A percentile compares a stretch with the other conserved stretches of the same genome.
These are phyloP conservation scores for Drosophila sordidula DNA, from an alignment of 2,888 invertebrate genomes.

Conservation along the genomic window DNA sequence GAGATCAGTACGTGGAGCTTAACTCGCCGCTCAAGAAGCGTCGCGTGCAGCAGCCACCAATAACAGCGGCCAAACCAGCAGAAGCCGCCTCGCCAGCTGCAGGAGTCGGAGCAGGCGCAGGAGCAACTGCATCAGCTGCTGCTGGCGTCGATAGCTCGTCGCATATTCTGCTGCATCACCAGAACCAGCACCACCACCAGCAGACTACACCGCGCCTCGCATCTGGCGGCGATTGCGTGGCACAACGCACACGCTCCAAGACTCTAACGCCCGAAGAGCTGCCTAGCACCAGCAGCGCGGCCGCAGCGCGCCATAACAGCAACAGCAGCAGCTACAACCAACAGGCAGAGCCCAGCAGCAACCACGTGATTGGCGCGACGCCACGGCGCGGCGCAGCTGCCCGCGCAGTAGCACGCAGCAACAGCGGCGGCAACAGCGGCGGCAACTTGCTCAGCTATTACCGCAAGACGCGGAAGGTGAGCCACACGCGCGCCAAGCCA, in stretches of 20 bases:
- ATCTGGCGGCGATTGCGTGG: slow-evolving; percentile 81
- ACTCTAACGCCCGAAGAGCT: slow-evolving; percentile 75
- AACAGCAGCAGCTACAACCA: slow-evolving; percentile 20
- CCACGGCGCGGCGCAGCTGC: slow-evolving; percentile 62
- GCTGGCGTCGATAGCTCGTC: neutral
- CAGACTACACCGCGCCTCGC: slow-evolving; percentile 47
- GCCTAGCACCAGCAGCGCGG: slow-evolving; percentile 68
- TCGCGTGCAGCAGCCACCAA: slow-evolving; percentile 58
- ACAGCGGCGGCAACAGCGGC: slow-evolving; percentile 47
- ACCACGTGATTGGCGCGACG: slow-evolving; percentile 45
- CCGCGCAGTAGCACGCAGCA: slow-evolving; percentile 22
- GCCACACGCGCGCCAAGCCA: slow-evolving; percentile 63
- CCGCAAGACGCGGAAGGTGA: slow-evolving; percentile 83
- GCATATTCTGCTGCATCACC: neutral
- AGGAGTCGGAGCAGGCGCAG: slow-evolving; percentile 25
- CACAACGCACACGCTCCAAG: slow-evolving; percentile 84
- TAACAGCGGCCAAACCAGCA: neutral
- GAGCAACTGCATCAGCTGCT: slow-evolving; percentile 14
- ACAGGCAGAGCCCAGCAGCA: slow-evolving; percentile 27
- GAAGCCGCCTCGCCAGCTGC: slow-evolving; percentile 29
- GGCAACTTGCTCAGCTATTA: slow-evolving; percentile 84
- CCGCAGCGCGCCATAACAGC: slow-evolving; percentile 52
- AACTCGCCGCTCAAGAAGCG: slow-evolving; percentile 79
- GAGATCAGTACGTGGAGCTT: slow-evolving; percentile 70
- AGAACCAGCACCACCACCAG: neutral